Evolutionary conservation across 53 echinoderm and acorn worm genomes (phyloP).

Genomic region (Mesocentrotus franciscanus): DNA sequence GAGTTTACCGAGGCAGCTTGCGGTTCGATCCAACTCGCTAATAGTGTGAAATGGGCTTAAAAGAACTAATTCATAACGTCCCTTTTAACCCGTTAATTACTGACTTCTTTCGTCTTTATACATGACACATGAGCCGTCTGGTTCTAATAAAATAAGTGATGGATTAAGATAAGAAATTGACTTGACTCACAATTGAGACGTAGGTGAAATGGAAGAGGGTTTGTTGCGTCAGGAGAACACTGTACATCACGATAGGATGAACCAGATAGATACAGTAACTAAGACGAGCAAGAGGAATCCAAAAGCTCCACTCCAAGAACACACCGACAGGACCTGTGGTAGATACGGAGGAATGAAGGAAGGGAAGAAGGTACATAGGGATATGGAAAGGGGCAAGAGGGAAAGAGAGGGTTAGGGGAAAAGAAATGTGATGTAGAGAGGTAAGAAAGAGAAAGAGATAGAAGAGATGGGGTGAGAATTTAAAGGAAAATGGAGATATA

Average conservation of each 20-base stretch:
- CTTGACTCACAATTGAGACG: slow-evolving; percentile 38
- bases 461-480: too few species aligned
- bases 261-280: slow-evolving; percentile 39
- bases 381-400: neutral
- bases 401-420: neutral
- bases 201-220: slow-evolving; percentile 47
- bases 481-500: too few species aligned
- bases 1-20: too few species aligned
- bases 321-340: slow-evolving; percentile 29
- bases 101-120: too few species aligned
- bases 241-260: slow-evolving; percentile 46
- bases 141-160: neutral
- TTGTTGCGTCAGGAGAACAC: neutral
- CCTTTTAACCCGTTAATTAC: too few species aligned
- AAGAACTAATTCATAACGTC: too few species aligned
- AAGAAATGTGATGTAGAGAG: too few species aligned
- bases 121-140: too few species aligned
- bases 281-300: slow-evolving; percentile 52
- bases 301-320: slow-evolving; percentile 45
- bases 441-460: too few species aligned
- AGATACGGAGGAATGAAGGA: neutral
- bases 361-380: neutral
- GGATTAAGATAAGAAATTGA: neutral
- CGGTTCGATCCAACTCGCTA: too few species aligned
- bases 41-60: too few species aligned